These are phyloP conservation scores for Crepidodera aurea DNA, from an alignment of 2,888 invertebrate species.

Conservation along the genomic window DNA sequence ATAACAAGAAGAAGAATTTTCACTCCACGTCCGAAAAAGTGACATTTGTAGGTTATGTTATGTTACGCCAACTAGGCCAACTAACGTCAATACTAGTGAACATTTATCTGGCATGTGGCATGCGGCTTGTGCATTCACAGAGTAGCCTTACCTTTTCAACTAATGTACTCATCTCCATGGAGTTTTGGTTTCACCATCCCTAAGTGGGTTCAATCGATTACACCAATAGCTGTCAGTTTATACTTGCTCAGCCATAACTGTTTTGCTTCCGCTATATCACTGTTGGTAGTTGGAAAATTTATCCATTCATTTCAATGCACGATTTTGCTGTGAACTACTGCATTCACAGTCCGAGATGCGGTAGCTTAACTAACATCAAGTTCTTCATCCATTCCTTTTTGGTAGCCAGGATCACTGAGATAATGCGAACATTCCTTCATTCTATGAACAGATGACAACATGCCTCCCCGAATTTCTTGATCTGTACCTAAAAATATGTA, in stretches of 20 bases:
- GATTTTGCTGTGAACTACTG: background rate
- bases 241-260: background rate
- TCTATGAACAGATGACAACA: background rate
- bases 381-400: background rate
- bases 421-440: background rate
- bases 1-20: no score
- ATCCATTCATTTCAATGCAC: conserved; percentile 1
- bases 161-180: no score
- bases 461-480: background rate
- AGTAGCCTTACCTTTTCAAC: no score
- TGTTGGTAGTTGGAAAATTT: conserved; percentile 12
- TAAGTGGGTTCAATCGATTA: background rate
- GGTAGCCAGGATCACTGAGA: conserved; percentile 1
- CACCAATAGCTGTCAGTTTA: background rate
- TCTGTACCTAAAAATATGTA: background rate
- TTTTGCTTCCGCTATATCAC: background rate
- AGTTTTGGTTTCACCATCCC: no score
- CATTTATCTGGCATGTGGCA: background rate
- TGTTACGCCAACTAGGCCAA: no score
- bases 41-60: no score
- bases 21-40: no score
- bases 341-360: conserved; percentile 1
- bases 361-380: conserved; percentile 3
- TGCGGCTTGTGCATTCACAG: no score
- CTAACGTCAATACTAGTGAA: background rate